Percentiles rank a stretch among this genome's conserved stretches.
Evolutionary conservation across 2,113 vertebrate species (phyloP).

Genomic region (Dascyllus trimaculatus): DNA sequence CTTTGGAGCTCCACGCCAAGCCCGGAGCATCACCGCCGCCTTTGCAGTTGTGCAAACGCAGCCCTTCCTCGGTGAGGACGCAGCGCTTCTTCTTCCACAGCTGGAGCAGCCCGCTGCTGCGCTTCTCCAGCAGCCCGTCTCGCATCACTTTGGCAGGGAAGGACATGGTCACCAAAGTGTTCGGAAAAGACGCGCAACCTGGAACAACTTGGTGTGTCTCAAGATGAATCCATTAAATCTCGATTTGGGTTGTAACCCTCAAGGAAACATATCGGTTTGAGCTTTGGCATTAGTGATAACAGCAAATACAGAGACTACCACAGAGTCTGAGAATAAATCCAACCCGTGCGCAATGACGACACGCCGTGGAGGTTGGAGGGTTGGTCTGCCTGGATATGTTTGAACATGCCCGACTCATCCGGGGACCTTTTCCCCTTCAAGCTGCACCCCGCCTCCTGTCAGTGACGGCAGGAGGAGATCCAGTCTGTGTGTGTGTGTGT

Average conservation of each 20-base stretch:
- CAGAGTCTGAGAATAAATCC: not conserved
- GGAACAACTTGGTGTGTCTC: not conserved
- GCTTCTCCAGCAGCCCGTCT: conserved; percentile 94
- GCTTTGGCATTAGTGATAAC: not conserved
- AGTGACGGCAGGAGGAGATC: conserved; percentile 68
- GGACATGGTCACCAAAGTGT: conserved; percentile 76
- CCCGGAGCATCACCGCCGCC: conserved; percentile 38
- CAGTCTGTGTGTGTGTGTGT: not conserved
- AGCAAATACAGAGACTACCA: too few relatives aligned
- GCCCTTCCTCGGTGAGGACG: conserved; percentile 90
- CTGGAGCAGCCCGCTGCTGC: conserved; percentile 94
- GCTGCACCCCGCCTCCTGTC: conserved; percentile 78
- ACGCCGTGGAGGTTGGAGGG: conserved; percentile 9
- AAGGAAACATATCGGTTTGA: not conserved
- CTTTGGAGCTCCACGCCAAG: conserved; percentile 78
- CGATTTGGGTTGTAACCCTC: not conserved
- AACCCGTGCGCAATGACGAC: conserved; percentile 15
- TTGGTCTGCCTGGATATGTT: conserved; percentile 84
- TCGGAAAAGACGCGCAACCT: not conserved
- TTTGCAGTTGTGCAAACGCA: conserved; percentile 84
- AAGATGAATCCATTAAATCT: conserved; percentile 18
- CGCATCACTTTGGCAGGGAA: conserved; percentile 85
- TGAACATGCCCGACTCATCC: conserved; percentile 86
- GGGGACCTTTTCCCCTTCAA: conserved; percentile 69
- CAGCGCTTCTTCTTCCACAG: conserved; percentile 95